phyloP scores from a whole-genome alignment of 2,113 vertebrate species.

The Acinonyx jubatus region DNA sequence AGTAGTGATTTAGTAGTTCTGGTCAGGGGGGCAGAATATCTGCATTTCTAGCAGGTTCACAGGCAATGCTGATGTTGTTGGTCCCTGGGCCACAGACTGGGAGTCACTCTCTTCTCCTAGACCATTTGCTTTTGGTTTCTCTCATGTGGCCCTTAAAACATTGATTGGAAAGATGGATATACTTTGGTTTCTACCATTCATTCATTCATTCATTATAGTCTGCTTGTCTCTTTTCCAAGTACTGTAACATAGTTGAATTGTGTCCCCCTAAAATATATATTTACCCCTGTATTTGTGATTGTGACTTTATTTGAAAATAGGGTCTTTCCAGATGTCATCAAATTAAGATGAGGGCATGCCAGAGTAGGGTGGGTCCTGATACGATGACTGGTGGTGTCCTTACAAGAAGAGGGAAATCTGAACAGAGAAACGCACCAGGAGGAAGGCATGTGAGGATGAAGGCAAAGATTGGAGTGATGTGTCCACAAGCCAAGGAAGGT shows the following conservation, averaged over 20 bases:
- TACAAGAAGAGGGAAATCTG: not conserved
- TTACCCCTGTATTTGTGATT: not conserved
- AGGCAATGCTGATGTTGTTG: not conserved
- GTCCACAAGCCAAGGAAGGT: not conserved
- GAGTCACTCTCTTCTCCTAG: not conserved
- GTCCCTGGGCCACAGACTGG: not conserved
- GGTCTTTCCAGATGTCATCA: not conserved
- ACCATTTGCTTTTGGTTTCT: not conserved
- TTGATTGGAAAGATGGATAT: not conserved
- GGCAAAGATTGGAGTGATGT: not conserved
- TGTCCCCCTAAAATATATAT: not conserved
- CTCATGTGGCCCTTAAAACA: not conserved
- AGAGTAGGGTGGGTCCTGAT: not conserved
- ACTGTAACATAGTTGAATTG: not conserved
- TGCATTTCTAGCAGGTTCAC: not conserved
- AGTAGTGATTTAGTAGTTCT: not conserved
- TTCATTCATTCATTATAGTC: not conserved
- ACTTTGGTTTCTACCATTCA: not conserved
- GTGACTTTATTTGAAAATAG: not conserved
- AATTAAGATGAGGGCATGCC: not conserved
- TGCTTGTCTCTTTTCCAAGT: not conserved
- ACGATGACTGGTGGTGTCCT: not conserved
- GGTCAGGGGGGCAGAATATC: not conserved
- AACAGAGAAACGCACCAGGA: not conserved
- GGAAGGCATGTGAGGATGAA: not conserved